Evolutionary conservation across 2,888 invertebrate species (phyloP), one percentile per base, ranked within the genome.

Genomic region (Callyntrura guangdongensis): DNA sequence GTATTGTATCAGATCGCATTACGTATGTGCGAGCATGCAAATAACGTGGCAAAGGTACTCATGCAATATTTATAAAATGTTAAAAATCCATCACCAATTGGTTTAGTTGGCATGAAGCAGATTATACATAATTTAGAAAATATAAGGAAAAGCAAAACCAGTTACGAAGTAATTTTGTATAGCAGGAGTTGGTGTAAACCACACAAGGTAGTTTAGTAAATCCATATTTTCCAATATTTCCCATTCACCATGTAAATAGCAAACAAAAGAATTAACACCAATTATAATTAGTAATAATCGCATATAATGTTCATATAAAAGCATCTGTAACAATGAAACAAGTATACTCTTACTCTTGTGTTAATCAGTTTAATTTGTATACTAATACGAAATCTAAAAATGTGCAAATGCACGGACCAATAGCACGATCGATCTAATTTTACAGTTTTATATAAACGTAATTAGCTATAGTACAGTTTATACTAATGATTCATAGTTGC

Each of bases 191-290:
- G 17, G 36, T 36, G 45, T n/a, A 45, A 69, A 69, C 36, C 17
- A 45, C 17, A 69, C 45, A 36, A 36, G 36, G 36, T n/a, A 22
- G 77, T 53, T 72, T 69, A 6, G 64, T 8, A 74, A 61, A 49
- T 77, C 77, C 77, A 77, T 25, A 6, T 3, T 36, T 27, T 53
- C 77, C 77, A 77, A 77, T 49, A 77, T 47, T 22, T 12, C 14
- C 53, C 22, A 77, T n/a, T 49, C 77, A 77, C 22, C 77, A 77
- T 77, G 53, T 25, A 69, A 69, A 69, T 53, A 77, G 77, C 77
- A 77, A 77, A 77, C 45, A 77, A 77, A 77, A 25, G 45, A 5
- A n/a, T 12, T 56, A n/a, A 56, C 1, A 27, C 12, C 17, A 11
- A 8, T 69, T 22, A 45, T 25, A n/a, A 49, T 56, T 77, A 77